phyloP scores from a whole-genome alignment of 2,888 invertebrate species.

The Agrochola litura region DNA sequence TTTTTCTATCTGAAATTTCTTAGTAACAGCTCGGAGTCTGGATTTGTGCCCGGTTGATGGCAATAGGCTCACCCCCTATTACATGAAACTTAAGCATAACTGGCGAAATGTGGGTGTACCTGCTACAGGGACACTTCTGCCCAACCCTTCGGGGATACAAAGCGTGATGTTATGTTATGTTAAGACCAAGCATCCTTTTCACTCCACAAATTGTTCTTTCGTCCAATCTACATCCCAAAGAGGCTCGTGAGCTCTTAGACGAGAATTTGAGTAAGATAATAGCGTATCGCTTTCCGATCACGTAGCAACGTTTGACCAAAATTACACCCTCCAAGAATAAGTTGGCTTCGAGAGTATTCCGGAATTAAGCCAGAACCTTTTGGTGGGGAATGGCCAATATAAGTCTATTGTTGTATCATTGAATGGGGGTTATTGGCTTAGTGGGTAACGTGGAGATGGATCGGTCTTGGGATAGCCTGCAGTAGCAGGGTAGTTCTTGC shows the following conservation, averaged over 20 bases:
- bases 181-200: conserved; percentile 34
- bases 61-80: too few species aligned
- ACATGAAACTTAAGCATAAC: too few species aligned
- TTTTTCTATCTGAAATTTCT: too few species aligned
- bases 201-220: conserved; percentile 11
- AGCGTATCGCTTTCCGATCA: conserved; percentile 76
- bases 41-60: too few species aligned
- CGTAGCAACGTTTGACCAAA: conserved; percentile 76
- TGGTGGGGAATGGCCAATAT: conserved; percentile 24
- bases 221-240: conserved; percentile 49
- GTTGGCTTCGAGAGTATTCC: conserved; percentile 34
- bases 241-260: conserved; percentile 39
- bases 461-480: neutral
- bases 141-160: too few species aligned
- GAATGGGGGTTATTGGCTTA: conserved; percentile 4
- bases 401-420: conserved; percentile 18
- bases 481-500: neutral
- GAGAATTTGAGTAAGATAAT: conserved; percentile 46
- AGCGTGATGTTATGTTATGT: too few species aligned
- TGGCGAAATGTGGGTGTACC: too few species aligned
- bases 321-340: conserved; percentile 67
- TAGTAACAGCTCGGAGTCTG: too few species aligned
- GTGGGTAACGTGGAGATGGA: neutral
- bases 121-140: too few species aligned
- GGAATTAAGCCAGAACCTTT: conserved; percentile 46